These are phyloP conservation scores for Trilocha varians DNA, from an alignment of 2,888 invertebrate species.

Conservation along the genomic window DNA sequence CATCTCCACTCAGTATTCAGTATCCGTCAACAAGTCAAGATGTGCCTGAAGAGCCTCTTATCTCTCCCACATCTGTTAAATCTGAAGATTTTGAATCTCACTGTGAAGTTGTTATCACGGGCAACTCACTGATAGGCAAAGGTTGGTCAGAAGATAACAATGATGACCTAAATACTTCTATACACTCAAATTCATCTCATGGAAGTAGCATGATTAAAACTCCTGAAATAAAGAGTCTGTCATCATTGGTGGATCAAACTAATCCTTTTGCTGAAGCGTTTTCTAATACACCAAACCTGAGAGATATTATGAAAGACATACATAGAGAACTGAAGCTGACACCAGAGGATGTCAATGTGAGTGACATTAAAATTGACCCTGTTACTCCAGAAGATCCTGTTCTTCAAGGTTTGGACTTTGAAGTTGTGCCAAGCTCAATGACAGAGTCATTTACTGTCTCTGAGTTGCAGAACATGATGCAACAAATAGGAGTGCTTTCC, in stretches of 20 bases:
- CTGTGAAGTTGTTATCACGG: slow-evolving; percentile 54
- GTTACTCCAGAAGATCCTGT: slow-evolving; percentile 51
- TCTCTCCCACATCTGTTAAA: slow-evolving; percentile 44
- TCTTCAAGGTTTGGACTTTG: slow-evolving; percentile 71
- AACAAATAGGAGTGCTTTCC: slow-evolving; percentile 78
- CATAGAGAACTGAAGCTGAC: slow-evolving; percentile 55
- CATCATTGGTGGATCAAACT: slow-evolving; percentile 54
- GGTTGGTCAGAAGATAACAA: slow-evolving; percentile 78
- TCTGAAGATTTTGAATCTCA: slow-evolving; percentile 47
- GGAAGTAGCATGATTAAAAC: slow-evolving; percentile 67
- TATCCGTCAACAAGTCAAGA: slow-evolving; percentile 48
- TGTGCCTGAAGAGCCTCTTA: slow-evolving; percentile 23
- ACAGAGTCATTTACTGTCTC: slow-evolving; percentile 68
- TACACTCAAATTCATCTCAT: slow-evolving; percentile 67
- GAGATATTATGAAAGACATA: slow-evolving; percentile 74
- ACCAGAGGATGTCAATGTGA: slow-evolving; percentile 40
- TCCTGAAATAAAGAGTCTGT: slow-evolving; percentile 61
- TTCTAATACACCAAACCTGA: slow-evolving; percentile 62
- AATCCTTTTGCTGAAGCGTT: slow-evolving; percentile 43
- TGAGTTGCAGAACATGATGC: slow-evolving; percentile 75
- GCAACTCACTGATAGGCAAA: slow-evolving; percentile 77
- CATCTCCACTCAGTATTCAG: slow-evolving; percentile 27
- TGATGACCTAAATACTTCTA: slow-evolving; percentile 66
- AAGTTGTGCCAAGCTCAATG: slow-evolving; percentile 67
- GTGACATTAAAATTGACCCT: slow-evolving; percentile 35